phyloP scores from a whole-genome alignment of 2,888 invertebrate species.

The Chydorus sphaericus region DNA sequence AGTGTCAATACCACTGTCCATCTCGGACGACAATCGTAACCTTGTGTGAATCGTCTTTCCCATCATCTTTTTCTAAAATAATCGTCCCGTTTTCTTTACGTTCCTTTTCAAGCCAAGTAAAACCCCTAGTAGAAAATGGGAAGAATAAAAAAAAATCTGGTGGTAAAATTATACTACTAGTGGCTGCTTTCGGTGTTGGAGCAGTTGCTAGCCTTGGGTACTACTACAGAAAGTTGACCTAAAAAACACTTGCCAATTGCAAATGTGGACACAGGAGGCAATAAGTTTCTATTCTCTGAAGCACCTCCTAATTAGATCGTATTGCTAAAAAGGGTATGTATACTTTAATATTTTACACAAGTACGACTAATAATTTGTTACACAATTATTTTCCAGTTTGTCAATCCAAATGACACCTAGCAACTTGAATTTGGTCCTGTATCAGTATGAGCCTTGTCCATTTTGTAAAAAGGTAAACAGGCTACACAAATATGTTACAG shows the following conservation, averaged over 20 bases:
- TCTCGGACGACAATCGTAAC: no score
- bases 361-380: not conserved
- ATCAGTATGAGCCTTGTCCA: conserved; percentile 59
- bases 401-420: conserved; percentile 46
- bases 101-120: no score
- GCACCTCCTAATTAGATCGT: not conserved
- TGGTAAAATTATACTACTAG: not conserved
- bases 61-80: no score
- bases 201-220: not conserved
- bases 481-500: no score
- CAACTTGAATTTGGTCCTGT: conserved; percentile 67
- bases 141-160: not conserved
- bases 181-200: not conserved
- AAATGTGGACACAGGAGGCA: not conserved
- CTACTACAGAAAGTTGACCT: not conserved
- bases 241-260: not conserved
- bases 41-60: no score
- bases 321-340: conserved; percentile 22
- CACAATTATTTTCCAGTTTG: conserved; percentile 36
- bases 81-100: no score
- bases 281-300: not conserved
- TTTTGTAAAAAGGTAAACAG: conserved; percentile 10
- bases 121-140: not conserved
- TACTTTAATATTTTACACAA: not conserved
- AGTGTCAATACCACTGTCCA: no score